phyloP scores from a whole-genome alignment of 2,888 invertebrate genomes.

The Acrobasis consociella region DNA sequence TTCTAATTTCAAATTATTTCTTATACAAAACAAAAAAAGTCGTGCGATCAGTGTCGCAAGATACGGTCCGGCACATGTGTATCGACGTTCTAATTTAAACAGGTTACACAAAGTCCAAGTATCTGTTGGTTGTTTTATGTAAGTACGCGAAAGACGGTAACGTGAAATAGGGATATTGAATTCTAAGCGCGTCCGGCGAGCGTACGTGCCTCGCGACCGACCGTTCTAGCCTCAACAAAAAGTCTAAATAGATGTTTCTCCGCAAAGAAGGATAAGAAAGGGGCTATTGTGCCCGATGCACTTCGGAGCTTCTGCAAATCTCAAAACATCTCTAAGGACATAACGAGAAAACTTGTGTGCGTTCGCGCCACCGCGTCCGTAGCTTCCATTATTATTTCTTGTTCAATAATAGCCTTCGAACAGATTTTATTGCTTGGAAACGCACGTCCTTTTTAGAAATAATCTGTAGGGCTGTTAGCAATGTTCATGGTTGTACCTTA shows the following conservation, averaged over 20 bases:
- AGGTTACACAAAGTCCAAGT: conserved; percentile 54
- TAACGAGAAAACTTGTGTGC: conserved; percentile 71
- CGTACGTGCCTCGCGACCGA: conserved; percentile 68
- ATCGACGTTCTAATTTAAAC: conserved; percentile 50
- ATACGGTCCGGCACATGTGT: conserved; percentile 21
- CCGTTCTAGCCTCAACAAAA: conserved; percentile 63
- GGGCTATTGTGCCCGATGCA: conserved; percentile 67
- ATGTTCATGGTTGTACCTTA: background rate
- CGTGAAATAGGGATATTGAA: conserved; percentile 71
- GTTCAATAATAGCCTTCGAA: conserved; percentile 46
- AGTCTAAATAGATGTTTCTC: conserved; percentile 64
- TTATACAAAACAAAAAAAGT: background rate
- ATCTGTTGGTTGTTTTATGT: conserved; percentile 60
- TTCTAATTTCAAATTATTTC: background rate
- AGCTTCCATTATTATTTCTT: conserved; percentile 57
- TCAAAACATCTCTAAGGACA: conserved; percentile 65
- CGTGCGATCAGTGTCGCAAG: background rate
- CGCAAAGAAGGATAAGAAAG: conserved; percentile 61
- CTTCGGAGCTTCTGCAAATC: conserved; percentile 64
- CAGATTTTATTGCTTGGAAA: conserved; percentile 50
- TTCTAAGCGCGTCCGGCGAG: conserved; percentile 69
- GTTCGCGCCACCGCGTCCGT: conserved; percentile 37
- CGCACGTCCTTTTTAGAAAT: conserved; percentile 35
- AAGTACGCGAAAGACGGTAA: conserved; percentile 60
- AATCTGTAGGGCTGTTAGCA: background rate